Evolutionary conservation across 2,797 vertebrate genomes (phyloP).

Genomic region (Lacerta agilis): DNA sequence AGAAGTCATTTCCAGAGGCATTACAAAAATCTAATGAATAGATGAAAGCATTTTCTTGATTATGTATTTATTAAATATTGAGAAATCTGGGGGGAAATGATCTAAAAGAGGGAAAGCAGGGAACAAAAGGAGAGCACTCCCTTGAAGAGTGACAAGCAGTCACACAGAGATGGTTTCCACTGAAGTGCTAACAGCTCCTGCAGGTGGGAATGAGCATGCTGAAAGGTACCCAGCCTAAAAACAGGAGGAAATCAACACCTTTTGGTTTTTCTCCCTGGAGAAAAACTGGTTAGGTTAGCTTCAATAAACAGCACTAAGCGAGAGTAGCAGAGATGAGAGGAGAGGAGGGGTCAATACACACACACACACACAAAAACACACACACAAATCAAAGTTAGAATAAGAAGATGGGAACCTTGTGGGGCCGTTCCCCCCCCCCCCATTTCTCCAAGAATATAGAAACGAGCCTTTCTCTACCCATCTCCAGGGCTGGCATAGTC

Average conservation of each 20-base stretch:
- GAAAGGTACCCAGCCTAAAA: constrained; percentile 64
- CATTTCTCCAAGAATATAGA: background rate
- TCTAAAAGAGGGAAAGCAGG: constrained; percentile 65
- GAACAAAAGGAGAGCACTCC: constrained; percentile 67
- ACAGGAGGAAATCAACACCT: constrained; percentile 61
- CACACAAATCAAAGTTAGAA: background rate
- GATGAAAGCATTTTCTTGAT: constrained; percentile 75
- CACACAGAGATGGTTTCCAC: constrained; percentile 62
- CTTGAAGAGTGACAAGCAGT: constrained; percentile 69
- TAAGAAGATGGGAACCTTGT: background rate
- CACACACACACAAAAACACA: too few species aligned
- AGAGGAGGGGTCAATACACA: too few species aligned
- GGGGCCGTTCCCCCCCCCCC: background rate
- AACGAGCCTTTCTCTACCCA: background rate
- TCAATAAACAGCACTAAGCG: constrained; percentile 57
- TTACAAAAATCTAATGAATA: constrained; percentile 69
- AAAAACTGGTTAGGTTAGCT: constrained; percentile 55
- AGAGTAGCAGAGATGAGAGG: background rate
- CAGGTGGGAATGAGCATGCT: constrained; percentile 62
- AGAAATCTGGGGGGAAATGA: constrained; percentile 67
- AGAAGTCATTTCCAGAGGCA: constrained; percentile 67
- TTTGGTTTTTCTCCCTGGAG: constrained; percentile 56
- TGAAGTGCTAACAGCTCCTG: constrained; percentile 72
- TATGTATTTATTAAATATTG: constrained; percentile 72
- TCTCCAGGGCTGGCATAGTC: too few species aligned